Evolutionary conservation across 2,888 invertebrate species (phyloP), one percentile per base, ranked within the genome.

Genomic region (Venusia cambrica): DNA sequence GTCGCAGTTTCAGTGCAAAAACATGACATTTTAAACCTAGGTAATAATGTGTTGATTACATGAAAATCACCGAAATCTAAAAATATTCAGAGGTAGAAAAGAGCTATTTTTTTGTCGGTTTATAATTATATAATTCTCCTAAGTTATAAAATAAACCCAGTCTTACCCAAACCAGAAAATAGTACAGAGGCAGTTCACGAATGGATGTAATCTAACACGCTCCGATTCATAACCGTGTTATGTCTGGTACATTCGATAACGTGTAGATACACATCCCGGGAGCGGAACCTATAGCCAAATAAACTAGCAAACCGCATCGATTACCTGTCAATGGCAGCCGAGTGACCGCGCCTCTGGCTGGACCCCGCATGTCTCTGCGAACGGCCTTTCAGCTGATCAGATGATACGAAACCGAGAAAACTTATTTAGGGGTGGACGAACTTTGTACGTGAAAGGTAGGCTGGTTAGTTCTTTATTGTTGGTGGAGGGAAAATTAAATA

Each of bases 271-370:
- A 76, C 72, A 70, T 72, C 71, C 73, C 65, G 72, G 58, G 69
- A 69, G 62, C 72, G 73, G 72, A 74, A 70, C 77, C 77, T 78
- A 83, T 84, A 80, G 83, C 84, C 80, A 81, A 84, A 85, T 85
- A 84, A 84, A 84, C 83, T 83, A 83, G 79, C 73, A 73, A 72
- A 72, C 74, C 74, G 64, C 77, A 85, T 85, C 84, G 85, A 85
- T 85, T 85, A 83, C 75, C 84, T 85, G 85, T 81, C 85, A 85
- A 49, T 61, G 69, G 67, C 85, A 85, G 81, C 59, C 72, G 66
- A 69, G 64, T 79, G 79, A 78, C 84, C 81, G 71, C 69, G 65
- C 62, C 62, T 61, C 52, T 55, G 62, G 62, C 52, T 55, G 62
- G 61, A 54, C 64, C 62, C 58, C 50, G 62, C 62, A 61, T 55